These are phyloP conservation scores for Cyclargus thomasi DNA, from an alignment of 1,140 invertebrate genomes.

Conservation along the genomic window DNA sequence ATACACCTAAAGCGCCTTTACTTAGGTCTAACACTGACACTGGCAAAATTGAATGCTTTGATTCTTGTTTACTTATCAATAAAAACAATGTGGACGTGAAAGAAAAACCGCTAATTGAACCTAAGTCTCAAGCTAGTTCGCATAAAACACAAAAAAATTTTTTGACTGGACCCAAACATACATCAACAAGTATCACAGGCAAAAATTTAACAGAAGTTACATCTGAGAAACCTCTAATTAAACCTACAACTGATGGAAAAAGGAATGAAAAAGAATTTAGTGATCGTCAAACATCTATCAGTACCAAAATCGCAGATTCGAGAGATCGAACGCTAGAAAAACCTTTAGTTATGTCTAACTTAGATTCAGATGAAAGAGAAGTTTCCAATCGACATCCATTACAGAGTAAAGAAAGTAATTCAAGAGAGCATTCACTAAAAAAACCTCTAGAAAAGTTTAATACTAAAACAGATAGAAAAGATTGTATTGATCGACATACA, in stretches of 20 bases:
- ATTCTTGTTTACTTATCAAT: slow-evolving; percentile 4
- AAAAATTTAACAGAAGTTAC: background rate
- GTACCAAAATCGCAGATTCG: background rate
- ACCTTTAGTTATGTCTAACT: too few relatives aligned
- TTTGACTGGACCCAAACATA: background rate
- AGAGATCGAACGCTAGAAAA: background rate
- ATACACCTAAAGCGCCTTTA: slow-evolving; percentile 36
- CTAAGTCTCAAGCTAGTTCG: background rate
- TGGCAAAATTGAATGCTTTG: slow-evolving; percentile 30
- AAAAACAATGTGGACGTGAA: background rate
- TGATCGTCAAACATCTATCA: background rate
- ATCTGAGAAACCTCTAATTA: background rate
- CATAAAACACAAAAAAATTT: background rate
- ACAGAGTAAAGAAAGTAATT: too few relatives aligned
- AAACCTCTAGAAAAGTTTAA: too few relatives aligned
- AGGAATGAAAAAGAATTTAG: background rate
- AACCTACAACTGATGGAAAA: background rate
- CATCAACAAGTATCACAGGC: background rate
- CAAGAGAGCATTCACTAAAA: too few relatives aligned
- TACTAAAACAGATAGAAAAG: too few relatives aligned
- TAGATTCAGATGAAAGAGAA: too few relatives aligned
- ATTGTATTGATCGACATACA: background rate
- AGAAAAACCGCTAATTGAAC: background rate
- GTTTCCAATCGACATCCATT: too few relatives aligned
- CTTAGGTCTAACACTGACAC: slow-evolving; percentile 47